phyloP scores from a whole-genome alignment of 2,797 vertebrate genomes.

The Holocentrus rufus region DNA sequence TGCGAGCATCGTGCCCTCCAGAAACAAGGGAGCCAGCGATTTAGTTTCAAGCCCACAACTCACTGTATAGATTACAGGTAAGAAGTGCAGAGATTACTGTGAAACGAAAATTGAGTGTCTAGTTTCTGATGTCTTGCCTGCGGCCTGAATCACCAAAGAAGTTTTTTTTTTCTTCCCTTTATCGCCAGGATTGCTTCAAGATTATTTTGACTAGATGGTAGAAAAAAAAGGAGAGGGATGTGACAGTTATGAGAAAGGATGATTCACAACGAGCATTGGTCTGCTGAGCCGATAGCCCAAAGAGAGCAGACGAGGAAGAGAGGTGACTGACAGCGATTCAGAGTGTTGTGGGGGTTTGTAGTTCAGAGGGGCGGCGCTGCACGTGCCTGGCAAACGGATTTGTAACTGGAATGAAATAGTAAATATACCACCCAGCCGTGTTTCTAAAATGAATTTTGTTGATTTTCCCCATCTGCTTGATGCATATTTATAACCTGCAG shows the following conservation, averaged over 20 bases:
- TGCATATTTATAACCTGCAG: too few species aligned
- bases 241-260: conserved; percentile 44
- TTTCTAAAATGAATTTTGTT: too few species aligned
- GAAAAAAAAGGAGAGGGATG: conserved; percentile 34
- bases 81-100: conserved; percentile 48
- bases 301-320: conserved; percentile 24
- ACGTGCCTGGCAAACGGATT: too few species aligned
- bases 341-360: conserved; percentile 1
- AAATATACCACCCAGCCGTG: too few species aligned
- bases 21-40: conserved; percentile 38
- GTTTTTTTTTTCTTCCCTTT: conserved; percentile 3
- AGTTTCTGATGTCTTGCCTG: conserved; percentile 56
- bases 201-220: conserved; percentile 26
- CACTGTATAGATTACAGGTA: conserved; percentile 61
- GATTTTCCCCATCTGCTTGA: too few species aligned
- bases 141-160: conserved; percentile 38
- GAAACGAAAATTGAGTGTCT: conserved; percentile 53
- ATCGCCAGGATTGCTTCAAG: conserved; percentile 29
- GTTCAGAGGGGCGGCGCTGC: not conserved
- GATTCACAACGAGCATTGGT: conserved; percentile 36
- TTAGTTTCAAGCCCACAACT: conserved; percentile 36
- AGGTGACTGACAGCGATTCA: conserved; percentile 24
- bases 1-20: conserved; percentile 41
- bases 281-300: conserved; percentile 25
- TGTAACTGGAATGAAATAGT: too few species aligned